Percentiles rank a stretch among this genome's conserved stretches.
Conservation (phyloP, 2,797 vertebrate genomes). For the Ficedula albicollis region DNA sequence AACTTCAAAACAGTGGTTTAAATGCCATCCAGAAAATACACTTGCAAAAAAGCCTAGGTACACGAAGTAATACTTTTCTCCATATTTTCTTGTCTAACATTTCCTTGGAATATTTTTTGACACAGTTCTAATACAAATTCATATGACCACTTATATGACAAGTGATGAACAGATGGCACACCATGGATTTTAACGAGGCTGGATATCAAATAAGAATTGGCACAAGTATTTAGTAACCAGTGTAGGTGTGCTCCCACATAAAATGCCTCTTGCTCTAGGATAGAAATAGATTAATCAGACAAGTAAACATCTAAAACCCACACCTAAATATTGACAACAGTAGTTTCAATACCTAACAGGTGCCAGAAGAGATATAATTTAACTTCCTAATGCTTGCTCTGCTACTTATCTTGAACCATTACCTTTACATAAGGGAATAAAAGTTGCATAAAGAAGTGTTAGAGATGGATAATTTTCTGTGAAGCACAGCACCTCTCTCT, state of each 20-base stretch:
- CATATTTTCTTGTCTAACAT: neutral
- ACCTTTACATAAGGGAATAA: neutral
- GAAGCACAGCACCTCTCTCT: neutral
- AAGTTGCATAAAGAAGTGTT: neutral
- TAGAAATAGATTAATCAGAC: neutral
- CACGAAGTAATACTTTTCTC: neutral
- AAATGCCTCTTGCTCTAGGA: neutral
- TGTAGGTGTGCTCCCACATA: neutral
- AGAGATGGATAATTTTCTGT: neutral
- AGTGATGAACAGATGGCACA: conserved; percentile 21
- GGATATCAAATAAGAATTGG: neutral
- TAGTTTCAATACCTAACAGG: neutral
- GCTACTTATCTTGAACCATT: neutral
- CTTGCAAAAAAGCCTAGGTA: neutral
- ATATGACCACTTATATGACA: conserved; percentile 2
- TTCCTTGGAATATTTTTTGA: neutral
- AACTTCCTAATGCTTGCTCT: neutral
- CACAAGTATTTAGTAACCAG: neutral
- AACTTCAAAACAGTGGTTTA: neutral
- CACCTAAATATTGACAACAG: neutral
- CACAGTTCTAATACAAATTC: neutral
- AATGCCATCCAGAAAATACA: neutral
- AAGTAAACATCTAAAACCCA: neutral
- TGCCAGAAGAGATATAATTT: neutral
- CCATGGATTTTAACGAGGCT: neutral